phyloP scores from a whole-genome alignment of 2,113 vertebrate species.

The Siphamia tubifer region DNA sequence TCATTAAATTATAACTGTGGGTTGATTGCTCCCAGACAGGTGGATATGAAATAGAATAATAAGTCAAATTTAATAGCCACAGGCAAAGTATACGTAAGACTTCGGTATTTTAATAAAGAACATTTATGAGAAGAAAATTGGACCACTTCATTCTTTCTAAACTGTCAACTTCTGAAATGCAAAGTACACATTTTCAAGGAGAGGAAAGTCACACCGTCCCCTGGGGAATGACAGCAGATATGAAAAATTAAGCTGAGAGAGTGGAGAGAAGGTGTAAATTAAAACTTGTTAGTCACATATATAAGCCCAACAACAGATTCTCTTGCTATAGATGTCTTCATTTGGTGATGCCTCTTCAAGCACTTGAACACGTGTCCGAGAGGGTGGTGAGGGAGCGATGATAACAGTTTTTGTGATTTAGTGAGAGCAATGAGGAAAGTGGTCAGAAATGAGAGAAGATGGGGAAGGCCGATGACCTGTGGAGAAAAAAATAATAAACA shows the following conservation, averaged over 20 bases:
- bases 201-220: not conserved
- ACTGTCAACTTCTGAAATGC: conserved; percentile 6
- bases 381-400: conserved; percentile 9
- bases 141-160: conserved; percentile 2
- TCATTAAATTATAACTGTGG: too few species aligned
- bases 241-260: conserved; percentile 26
- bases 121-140: too few species aligned
- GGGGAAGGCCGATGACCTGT: not conserved
- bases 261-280: conserved; percentile 50
- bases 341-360: conserved; percentile 28
- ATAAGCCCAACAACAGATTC: not conserved
- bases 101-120: too few species aligned
- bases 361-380: not conserved
- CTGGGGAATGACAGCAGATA: conserved; percentile 20
- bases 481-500: too few species aligned
- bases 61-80: too few species aligned
- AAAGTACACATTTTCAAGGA: conserved; percentile 23
- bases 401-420: conserved; percentile 4
- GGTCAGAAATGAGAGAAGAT: not conserved
- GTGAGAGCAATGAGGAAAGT: not conserved
- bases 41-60: too few species aligned
- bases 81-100: too few species aligned
- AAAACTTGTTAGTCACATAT: conserved; percentile 24
- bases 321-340: conserved; percentile 20
- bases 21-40: too few species aligned